These are phyloP conservation scores for Eilema sororculum DNA, from an alignment of 2,888 invertebrate species.

Conservation along the genomic window DNA sequence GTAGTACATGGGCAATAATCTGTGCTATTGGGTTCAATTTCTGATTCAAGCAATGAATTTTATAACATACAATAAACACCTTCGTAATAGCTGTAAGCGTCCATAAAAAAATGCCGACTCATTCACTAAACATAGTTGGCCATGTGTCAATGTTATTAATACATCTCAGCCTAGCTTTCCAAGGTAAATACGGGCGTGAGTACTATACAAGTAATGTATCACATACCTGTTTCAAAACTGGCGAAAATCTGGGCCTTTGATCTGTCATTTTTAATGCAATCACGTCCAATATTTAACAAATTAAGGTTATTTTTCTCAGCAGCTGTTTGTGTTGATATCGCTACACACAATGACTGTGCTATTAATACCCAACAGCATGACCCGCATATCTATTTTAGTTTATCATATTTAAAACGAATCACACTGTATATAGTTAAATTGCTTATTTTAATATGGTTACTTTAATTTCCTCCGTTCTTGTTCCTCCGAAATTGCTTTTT, in stretches of 20 bases:
- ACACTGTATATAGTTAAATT: not conserved
- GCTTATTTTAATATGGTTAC: not conserved
- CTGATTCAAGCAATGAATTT: too few relatives aligned
- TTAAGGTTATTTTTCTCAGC: not conserved
- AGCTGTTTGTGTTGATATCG: not conserved
- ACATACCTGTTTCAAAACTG: constrained; percentile 39
- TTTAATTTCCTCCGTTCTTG: not conserved
- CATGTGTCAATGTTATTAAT: not conserved
- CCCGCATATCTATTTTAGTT: not conserved
- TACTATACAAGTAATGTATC: not conserved
- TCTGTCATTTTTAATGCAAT: constrained; percentile 20
- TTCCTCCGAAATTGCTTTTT: not conserved
- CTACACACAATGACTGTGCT: not conserved
- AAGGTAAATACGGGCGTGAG: not conserved
- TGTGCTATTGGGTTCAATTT: too few relatives aligned
- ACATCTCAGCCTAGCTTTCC: not conserved
- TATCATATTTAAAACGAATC: not conserved
- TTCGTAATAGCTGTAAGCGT: too few relatives aligned
- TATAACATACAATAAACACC: too few relatives aligned
- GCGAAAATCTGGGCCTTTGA: constrained; percentile 21
- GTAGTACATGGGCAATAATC: too few relatives aligned
- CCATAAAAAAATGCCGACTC: not conserved
- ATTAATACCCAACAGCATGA: not conserved
- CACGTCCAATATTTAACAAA: not conserved
- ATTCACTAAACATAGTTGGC: not conserved